These are phyloP conservation scores for Conus betulinus DNA, from an alignment of 1,140 invertebrate genomes.

Conservation along the genomic window DNA sequence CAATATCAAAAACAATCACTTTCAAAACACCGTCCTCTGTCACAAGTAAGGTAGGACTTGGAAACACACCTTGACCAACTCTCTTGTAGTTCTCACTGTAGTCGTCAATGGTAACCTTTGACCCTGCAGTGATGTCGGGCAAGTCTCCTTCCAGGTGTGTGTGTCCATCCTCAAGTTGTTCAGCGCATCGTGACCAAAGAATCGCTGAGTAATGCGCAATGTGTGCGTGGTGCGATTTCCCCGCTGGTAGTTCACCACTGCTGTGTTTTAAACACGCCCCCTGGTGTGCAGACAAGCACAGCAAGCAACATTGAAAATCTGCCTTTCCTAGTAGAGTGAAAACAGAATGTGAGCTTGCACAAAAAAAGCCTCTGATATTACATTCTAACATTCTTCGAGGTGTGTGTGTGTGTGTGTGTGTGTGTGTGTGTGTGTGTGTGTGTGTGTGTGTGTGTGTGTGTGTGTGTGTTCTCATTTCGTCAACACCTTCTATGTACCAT, in stretches of 20 bases:
- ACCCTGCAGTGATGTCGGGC: slow-evolving; percentile 81
- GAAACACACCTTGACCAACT: slow-evolving; percentile 78
- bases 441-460: too few relatives aligned
- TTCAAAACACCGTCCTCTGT: neutral
- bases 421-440: too few relatives aligned
- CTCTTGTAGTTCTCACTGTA: slow-evolving; percentile 89
- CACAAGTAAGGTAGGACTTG: neutral
- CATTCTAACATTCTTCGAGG: too few relatives aligned
- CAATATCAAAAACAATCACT: too few relatives aligned
- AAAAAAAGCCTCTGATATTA: too few relatives aligned
- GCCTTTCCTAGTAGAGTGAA: too few relatives aligned
- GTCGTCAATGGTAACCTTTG: slow-evolving; percentile 85
- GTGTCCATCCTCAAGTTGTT: slow-evolving; percentile 87
- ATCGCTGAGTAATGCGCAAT: slow-evolving; percentile 86
- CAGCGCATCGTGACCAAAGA: slow-evolving; percentile 91
- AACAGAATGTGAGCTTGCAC: too few relatives aligned
- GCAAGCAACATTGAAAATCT: too few relatives aligned
- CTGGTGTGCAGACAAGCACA: slow-evolving; percentile 71
- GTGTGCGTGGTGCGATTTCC: slow-evolving; percentile 81
- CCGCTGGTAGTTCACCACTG: slow-evolving; percentile 83
- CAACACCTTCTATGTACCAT: too few relatives aligned
- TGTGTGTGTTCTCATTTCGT: too few relatives aligned
- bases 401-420: too few relatives aligned
- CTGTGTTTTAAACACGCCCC: slow-evolving; percentile 89
- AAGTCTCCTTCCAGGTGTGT: slow-evolving; percentile 85